Evolutionary conservation across 2,888 invertebrate genomes (phyloP).

Genomic region (Stictocephala bisonia): DNA sequence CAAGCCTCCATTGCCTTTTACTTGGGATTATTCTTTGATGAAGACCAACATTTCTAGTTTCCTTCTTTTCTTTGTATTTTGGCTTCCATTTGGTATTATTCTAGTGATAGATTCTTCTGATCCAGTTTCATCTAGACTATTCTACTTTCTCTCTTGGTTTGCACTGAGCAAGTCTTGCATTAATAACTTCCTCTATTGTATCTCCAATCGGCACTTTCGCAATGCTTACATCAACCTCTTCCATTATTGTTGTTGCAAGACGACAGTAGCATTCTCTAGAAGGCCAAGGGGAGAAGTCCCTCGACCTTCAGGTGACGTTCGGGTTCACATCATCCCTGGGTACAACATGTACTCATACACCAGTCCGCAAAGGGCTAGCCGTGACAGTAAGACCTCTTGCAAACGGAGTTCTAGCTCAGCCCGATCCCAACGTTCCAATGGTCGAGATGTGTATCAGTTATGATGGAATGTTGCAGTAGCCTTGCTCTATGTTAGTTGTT

Average conservation of each 20-base stretch:
- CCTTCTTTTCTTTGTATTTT: constrained; percentile 71
- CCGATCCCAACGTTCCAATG: constrained; percentile 32
- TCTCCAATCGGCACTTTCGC: constrained; percentile 75
- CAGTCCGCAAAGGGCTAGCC: constrained; percentile 69
- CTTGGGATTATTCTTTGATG: constrained; percentile 72
- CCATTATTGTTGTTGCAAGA: constrained; percentile 85
- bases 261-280: constrained; percentile 74
- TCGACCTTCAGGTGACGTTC: constrained; percentile 71
- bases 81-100: constrained; percentile 76
- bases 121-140: constrained; percentile 66
- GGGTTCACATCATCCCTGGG: constrained; percentile 80
- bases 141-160: constrained; percentile 76
- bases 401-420: constrained; percentile 26
- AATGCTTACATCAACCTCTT: constrained; percentile 79
- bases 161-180: constrained; percentile 77
- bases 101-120: constrained; percentile 70
- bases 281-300: constrained; percentile 69
- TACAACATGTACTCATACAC: constrained; percentile 75
- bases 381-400: constrained; percentile 54
- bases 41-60: constrained; percentile 75
- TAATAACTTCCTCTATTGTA: constrained; percentile 74
- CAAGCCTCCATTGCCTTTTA: constrained; percentile 72
- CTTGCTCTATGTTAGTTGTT: constrained; percentile 13
- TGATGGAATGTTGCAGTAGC: constrained; percentile 39
- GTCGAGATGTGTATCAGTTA: constrained; percentile 46